Evolutionary conservation across 1,140 invertebrate species (phyloP).

Genomic region (Drosophila sturtevanti): DNA sequence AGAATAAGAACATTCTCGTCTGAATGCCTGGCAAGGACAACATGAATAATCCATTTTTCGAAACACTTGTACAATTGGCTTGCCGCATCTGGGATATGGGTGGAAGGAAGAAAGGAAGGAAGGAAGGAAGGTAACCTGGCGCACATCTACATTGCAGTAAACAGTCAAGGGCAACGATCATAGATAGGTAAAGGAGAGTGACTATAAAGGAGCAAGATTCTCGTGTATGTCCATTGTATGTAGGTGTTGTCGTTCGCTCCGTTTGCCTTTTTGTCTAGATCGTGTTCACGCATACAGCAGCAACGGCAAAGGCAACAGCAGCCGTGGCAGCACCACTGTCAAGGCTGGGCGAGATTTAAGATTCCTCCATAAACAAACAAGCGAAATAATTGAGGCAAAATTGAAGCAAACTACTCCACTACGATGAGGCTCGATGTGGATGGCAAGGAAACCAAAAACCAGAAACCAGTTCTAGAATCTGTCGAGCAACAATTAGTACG

Average conservation of each 20-base stretch:
- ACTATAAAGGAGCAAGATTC: not conserved
- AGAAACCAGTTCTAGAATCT: slow-evolving; percentile 55
- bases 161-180: slow-evolving; percentile 42
- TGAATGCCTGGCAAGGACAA: slow-evolving; percentile 57
- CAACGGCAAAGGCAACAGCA: not conserved
- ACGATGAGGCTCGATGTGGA: slow-evolving; percentile 18
- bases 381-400: slow-evolving; percentile 82
- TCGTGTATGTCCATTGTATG: slow-evolving; percentile 8
- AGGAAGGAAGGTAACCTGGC: not conserved
- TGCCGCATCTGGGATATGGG: not conserved
- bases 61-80: slow-evolving; percentile 61
- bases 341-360: slow-evolving; percentile 65
- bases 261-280: slow-evolving; percentile 61
- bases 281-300: slow-evolving; percentile 70
- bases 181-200: slow-evolving; percentile 46
- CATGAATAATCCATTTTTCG: slow-evolving; percentile 81
- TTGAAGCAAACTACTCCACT: slow-evolving; percentile 76
- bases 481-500: slow-evolving; percentile 74
- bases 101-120: not conserved
- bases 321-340: slow-evolving; percentile 23
- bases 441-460: not conserved
- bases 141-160: not conserved
- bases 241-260: slow-evolving; percentile 39
- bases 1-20: not conserved
- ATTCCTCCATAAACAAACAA: slow-evolving; percentile 82